Base-by-base conservation (phyloP, 2,797 vertebrate species). In the Mormyrops boulengeri region DNA sequence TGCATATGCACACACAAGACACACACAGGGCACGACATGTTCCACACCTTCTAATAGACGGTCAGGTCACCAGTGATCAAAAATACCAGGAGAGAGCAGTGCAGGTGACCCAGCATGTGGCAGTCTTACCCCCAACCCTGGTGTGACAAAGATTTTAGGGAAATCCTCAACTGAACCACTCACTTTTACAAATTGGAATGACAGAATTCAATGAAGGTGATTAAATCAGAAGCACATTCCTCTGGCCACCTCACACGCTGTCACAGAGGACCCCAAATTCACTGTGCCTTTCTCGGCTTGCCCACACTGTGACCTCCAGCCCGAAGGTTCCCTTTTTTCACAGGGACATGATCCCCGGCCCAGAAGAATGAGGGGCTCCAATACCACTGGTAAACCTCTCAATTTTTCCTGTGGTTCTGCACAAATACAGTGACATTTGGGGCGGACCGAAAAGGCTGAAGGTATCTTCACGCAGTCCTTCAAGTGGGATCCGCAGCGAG, bases 41-140 rank as follows among this genome's bases (percentile, higher is more conserved):
- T 7, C 66, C 30, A 73, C 66, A 38, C 66, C 30, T 34, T 38
- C 69, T 38, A 50, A 55, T 19, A 80, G 66, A 87, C 30, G 77
- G 55, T 84, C 57, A 22, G 89, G 52, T 90, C 91, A 88, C 90
- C 89, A 91, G 90, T 44, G 89, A 88, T 88, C 88, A 90, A 44
- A 60, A 91, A 88, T 90, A 91, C 91, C 89, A 91, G 12, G 30
- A 34, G 30, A 38, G 90, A 55, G 73, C 34, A 88, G 91, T 91
- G 89, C 92, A 89, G 91, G 92, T 89, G 77, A 50, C 89, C 82
- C n/a, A 88, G 60, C 52, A 41, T 34, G 26, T 34, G 66, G 52
- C 52, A 47, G 17, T 69, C 82, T 89, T 53, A 30, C 85, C 11
- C 17, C 34, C 50, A 89, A 50, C n/a, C 60, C 66, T 57, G 38